Evolutionary conservation across 2,797 vertebrate species (phyloP).

Genomic region (Australoheros facetus): DNA sequence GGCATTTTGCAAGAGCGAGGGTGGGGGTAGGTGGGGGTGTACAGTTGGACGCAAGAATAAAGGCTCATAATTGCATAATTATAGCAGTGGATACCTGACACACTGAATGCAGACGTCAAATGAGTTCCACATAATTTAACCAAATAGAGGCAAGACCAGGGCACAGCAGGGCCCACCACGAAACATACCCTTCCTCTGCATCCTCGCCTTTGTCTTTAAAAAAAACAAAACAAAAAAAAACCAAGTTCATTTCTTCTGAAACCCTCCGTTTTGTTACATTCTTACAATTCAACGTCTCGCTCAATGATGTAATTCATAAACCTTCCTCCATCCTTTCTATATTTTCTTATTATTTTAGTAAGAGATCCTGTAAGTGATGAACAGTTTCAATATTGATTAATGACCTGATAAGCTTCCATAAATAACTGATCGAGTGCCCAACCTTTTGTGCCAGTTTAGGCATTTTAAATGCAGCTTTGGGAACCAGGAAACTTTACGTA

Average conservation of each 20-base stretch:
- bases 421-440: neutral
- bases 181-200: conserved; percentile 53
- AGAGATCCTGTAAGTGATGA: neutral
- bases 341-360: neutral
- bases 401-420: neutral
- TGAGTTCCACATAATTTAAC: conserved; percentile 86
- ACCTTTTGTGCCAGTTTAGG: neutral
- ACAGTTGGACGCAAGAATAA: conserved; percentile 78
- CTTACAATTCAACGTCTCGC: neutral
- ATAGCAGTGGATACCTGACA: conserved; percentile 84
- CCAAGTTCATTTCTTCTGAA: neutral
- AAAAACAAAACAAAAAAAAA: neutral
- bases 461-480: neutral
- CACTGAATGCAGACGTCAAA: conserved; percentile 83
- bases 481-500: neutral
- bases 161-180: conserved; percentile 64
- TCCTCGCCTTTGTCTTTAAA: neutral
- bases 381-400: neutral
- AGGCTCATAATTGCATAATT: conserved; percentile 86
- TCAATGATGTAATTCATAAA: neutral
- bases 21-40: conserved; percentile 46
- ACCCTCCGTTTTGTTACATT: neutral
- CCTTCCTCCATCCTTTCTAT: neutral
- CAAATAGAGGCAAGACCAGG: conserved; percentile 82
- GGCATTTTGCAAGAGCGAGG: conserved; percentile 63